These are phyloP conservation scores for Jacana jacana DNA, from an alignment of 2,113 vertebrate genomes.

Conservation along the genomic window DNA sequence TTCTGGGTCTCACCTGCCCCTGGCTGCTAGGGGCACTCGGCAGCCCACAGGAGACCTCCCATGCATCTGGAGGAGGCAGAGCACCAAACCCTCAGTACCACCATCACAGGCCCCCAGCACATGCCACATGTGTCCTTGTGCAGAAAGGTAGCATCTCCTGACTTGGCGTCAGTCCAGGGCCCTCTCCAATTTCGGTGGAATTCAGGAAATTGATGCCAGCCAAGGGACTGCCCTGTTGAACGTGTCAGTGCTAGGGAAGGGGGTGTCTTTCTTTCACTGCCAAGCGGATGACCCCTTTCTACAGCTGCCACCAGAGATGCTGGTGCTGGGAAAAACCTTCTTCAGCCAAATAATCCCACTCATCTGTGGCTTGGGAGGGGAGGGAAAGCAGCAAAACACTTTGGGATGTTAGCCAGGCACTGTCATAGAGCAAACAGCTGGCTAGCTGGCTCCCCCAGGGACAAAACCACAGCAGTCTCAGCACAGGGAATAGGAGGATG, in stretches of 20 bases:
- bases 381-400: not conserved
- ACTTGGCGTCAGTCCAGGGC: not conserved
- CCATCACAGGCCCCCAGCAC: not conserved
- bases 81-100: not conserved
- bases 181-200: not conserved
- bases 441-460: not conserved
- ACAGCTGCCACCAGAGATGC: not conserved
- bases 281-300: not conserved
- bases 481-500: not conserved
- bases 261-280: not conserved
- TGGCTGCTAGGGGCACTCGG: not conserved
- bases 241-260: not conserved
- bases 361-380: not conserved
- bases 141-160: not conserved
- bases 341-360: not conserved
- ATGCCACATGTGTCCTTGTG: accelerated
- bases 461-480: not conserved
- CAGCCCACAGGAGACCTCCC: not conserved
- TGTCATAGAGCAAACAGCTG: conserved; percentile 4
- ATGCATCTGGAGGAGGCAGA: not conserved
- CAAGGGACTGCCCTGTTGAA: not conserved
- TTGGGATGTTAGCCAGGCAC: not conserved
- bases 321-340: not conserved
- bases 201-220: not conserved
- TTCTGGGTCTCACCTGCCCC: not conserved